Evolutionary conservation across 2,888 invertebrate genomes (phyloP).

Genomic region (Tholera decimalis): DNA sequence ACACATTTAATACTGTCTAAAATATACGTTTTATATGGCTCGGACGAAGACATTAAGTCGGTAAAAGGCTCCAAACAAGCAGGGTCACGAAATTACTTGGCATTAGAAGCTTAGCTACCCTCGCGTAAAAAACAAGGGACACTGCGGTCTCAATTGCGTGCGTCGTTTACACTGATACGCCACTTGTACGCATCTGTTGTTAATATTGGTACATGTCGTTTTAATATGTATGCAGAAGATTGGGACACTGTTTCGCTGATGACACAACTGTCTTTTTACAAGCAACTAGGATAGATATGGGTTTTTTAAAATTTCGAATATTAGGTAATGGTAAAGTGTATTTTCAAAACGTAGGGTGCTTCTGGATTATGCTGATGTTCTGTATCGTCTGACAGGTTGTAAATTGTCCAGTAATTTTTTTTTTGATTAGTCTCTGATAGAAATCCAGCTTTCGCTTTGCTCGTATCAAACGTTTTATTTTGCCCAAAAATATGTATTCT

Average conservation of each 20-base stretch:
- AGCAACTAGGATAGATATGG: no score
- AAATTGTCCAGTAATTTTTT: no score
- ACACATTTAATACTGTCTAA: conserved; percentile 61
- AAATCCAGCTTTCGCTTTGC: no score
- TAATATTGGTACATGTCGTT: conserved; percentile 22
- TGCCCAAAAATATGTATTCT: no score
- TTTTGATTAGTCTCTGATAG: no score
- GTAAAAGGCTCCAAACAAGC: conserved; percentile 79
- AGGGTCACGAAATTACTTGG: conserved; percentile 88
- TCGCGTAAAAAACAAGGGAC: conserved; percentile 89
- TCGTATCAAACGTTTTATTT: no score
- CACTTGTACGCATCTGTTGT: conserved; percentile 72
- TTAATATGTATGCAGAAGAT: conserved; percentile 19
- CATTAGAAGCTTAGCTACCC: conserved; percentile 87
- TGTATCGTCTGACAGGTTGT: no score
- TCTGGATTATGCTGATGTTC: no score
- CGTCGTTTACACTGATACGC: conserved; percentile 76
- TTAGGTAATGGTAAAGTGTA: no score
- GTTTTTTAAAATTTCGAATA: no score
- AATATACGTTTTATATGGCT: conserved; percentile 71
- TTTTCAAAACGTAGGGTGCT: no score
- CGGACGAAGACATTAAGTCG: conserved; percentile 75
- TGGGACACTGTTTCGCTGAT: not conserved
- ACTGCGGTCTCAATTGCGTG: conserved; percentile 74
- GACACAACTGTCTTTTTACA: conserved; percentile 12